A percentile compares a stretch with the other conserved stretches of the same genome.
phyloP scores from a whole-genome alignment of 2,888 invertebrate species.

The Subacronicta megacephala region DNA sequence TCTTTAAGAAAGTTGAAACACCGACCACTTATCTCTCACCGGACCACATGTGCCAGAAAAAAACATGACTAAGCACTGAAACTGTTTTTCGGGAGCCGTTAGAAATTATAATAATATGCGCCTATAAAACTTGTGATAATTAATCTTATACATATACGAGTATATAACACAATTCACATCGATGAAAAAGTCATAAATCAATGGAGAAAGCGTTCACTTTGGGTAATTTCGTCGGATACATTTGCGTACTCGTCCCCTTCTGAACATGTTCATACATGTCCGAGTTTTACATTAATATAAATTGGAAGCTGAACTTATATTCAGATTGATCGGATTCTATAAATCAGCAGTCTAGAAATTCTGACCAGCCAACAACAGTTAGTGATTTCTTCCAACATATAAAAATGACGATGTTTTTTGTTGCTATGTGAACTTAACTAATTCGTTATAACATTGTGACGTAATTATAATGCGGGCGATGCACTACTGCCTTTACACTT shows the following conservation, averaged over 20 bases:
- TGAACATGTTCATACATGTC: no score
- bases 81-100: not conserved
- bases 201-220: slow-evolving; percentile 24
- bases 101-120: slow-evolving; percentile 8
- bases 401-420: not conserved
- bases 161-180: slow-evolving; percentile 32
- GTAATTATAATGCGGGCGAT: not conserved
- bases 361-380: not conserved
- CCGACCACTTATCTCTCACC: no score
- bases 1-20: no score
- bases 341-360: not conserved
- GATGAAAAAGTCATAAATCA: slow-evolving; percentile 34
- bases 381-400: not conserved
- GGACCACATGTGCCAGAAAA: no score
- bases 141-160: no score
- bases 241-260: no score
- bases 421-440: not conserved
- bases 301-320: slow-evolving; percentile 22
- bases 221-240: slow-evolving; percentile 7
- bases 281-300: slow-evolving; percentile 33
- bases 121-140: slow-evolving; percentile 32
- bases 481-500: slow-evolving; percentile 1
- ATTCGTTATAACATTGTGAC: not conserved
- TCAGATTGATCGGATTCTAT: slow-evolving; percentile 12
- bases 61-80: no score